Conservation (phyloP, 2,113 vertebrate species). For the Galbula dea region DNA sequence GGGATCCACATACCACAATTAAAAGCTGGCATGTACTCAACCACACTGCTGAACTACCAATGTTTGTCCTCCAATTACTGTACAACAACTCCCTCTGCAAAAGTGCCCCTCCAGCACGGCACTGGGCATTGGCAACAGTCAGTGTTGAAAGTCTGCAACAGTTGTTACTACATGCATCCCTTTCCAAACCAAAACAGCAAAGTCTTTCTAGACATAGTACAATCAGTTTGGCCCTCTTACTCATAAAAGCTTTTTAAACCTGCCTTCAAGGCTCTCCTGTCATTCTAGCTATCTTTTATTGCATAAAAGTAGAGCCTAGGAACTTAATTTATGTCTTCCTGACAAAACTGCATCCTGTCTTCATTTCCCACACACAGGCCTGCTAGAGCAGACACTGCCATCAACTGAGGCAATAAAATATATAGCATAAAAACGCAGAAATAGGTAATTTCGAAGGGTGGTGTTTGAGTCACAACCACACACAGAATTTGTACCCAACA, state of each 20-base stretch:
- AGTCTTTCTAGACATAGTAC: neutral
- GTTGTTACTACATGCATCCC: neutral
- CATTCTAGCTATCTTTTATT: neutral
- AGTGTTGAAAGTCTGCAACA: neutral
- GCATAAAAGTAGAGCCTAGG: neutral
- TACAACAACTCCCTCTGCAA: neutral
- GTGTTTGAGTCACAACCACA: neutral
- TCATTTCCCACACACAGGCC: neutral
- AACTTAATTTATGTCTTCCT: neutral
- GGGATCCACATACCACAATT: slow-evolving; percentile 11
- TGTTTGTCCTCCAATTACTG: neutral
- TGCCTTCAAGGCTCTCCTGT: neutral
- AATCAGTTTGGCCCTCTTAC: neutral
- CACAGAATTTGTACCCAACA: neutral
- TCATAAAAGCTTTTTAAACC: neutral
- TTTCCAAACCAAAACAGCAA: neutral
- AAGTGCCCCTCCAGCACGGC: neutral
- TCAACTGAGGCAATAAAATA: neutral
- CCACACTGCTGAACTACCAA: neutral
- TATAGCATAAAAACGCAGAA: neutral
- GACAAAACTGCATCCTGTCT: neutral
- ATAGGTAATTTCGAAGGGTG: neutral
- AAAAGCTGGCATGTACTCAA: neutral
- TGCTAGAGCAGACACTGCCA: neutral
- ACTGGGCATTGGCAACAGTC: too few species aligned